Evolutionary conservation across 2,797 vertebrate species (phyloP).

Genomic region (Notolepis coatsorum): DNA sequence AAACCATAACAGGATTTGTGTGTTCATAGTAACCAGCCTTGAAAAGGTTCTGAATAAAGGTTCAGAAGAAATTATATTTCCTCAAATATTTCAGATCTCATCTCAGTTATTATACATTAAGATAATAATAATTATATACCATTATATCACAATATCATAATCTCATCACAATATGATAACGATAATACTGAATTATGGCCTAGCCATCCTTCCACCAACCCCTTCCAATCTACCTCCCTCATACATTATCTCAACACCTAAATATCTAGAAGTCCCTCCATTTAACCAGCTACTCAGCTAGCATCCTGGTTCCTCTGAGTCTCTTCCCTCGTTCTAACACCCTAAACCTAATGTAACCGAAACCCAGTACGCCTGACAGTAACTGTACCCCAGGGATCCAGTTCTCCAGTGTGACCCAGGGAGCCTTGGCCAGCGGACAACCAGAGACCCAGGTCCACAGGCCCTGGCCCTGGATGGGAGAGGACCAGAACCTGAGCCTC

Average conservation of each 20-base stretch:
- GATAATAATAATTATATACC: too few relatives aligned
- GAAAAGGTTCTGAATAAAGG: too few relatives aligned
- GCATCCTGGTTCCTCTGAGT: conserved; percentile 19
- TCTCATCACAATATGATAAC: too few relatives aligned
- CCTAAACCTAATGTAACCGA: conserved; percentile 41
- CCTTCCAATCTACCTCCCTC: neutral
- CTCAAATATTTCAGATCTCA: too few relatives aligned
- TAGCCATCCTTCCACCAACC: too few relatives aligned
- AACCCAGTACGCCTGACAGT: conserved; percentile 48
- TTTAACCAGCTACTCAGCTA: neutral
- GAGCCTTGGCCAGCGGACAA: conserved; percentile 39
- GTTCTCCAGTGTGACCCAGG: conserved; percentile 50
- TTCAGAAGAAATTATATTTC: too few relatives aligned
- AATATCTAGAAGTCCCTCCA: neutral
- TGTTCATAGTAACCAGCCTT: too few relatives aligned
- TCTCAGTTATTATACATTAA: too few relatives aligned
- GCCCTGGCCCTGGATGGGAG: conserved; percentile 10
- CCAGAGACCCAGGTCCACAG: conserved; percentile 28
- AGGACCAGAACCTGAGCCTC: conserved; percentile 43
- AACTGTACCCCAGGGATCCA: conserved; percentile 68
- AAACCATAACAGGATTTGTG: too few relatives aligned
- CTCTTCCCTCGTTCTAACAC: conserved; percentile 8
- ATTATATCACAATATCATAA: too few relatives aligned
- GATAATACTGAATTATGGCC: too few relatives aligned
- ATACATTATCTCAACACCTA: neutral